Evolutionary conservation across 1,140 invertebrate species (phyloP), one percentile per base, ranked within the genome.

Genomic region (Onthophagus taurus): DNA sequence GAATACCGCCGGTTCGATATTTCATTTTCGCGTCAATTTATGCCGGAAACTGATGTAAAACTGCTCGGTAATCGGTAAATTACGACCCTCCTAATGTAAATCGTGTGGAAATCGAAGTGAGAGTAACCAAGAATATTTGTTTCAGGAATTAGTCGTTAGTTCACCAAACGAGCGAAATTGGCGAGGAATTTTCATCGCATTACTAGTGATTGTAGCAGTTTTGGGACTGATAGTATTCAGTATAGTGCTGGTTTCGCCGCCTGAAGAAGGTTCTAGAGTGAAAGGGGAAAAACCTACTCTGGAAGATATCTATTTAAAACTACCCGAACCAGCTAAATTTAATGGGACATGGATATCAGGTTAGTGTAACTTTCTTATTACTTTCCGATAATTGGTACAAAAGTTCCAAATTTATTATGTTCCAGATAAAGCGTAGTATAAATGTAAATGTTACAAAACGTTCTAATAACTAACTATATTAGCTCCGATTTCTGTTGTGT

Each of bases 121-220:
- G n/a, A n/a, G n/a, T n/a, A n/a, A n/a, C n/a, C n/a, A n/a, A n/a
- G n/a, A n/a, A n/a, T 29, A 2, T 52, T 51, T 56, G 48, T 68
- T 65, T 11, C 68, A 87, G 85, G 86, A 90, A 64, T 62, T 89
- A 55, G 85, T 85, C 41, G 81, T 80, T 12, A 74, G 80, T 14
- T 83, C 82, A 12, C 81, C 84, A n/a, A 83, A 77, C 44, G 78
- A 86, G 56, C 70, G 84, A 30, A 93, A 94, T 70, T 93, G 89
- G 88, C 77, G 85, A 19, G 89, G 89, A 9, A 91, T 93, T 47
- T 77, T 84, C 44, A 93, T 93, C 45, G 88, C 90, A 0, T 69
- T 92, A 20, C 67, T 92, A 42, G 89, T 93, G 18, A 93, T 94
- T 46, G 74, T 84, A 9, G 77, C 82, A 4, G 88, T 94, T 7